phyloP scores from a whole-genome alignment of 2,113 vertebrate species.

The Trochalopteron elliotii region DNA sequence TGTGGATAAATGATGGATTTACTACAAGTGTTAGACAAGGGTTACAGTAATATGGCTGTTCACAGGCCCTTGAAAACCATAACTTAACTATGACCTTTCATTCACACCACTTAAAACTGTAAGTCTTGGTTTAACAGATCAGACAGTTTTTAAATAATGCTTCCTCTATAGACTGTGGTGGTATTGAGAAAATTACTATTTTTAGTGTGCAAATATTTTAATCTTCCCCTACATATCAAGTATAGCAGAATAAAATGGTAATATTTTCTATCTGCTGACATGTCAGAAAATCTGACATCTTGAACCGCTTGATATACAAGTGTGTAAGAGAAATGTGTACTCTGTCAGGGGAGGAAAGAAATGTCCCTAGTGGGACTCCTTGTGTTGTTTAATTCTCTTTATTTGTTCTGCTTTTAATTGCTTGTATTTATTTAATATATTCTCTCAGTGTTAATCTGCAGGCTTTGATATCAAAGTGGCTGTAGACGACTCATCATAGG shows the following conservation, averaged over 20 bases:
- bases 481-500: not conserved
- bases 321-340: not conserved
- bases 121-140: not conserved
- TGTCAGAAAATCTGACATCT: not conserved
- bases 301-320: not conserved
- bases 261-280: not conserved
- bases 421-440: not conserved
- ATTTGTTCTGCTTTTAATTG: not conserved
- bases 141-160: not conserved
- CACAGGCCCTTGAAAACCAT: not conserved
- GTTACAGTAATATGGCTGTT: not conserved
- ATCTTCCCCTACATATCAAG: not conserved
- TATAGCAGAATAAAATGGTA: not conserved
- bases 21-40: not conserved
- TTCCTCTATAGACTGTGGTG: not conserved
- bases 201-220: not conserved
- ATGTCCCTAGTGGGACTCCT: not conserved
- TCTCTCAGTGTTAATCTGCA: not conserved
- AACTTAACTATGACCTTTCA: not conserved
- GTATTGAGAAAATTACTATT: not conserved
- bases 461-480: not conserved
- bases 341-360: not conserved
- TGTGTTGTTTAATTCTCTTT: not conserved
- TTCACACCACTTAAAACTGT: not conserved
- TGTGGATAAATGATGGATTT: not conserved